phyloP scores from a whole-genome alignment of 1,140 invertebrate genomes.

The Steinernema feltiae region DNA sequence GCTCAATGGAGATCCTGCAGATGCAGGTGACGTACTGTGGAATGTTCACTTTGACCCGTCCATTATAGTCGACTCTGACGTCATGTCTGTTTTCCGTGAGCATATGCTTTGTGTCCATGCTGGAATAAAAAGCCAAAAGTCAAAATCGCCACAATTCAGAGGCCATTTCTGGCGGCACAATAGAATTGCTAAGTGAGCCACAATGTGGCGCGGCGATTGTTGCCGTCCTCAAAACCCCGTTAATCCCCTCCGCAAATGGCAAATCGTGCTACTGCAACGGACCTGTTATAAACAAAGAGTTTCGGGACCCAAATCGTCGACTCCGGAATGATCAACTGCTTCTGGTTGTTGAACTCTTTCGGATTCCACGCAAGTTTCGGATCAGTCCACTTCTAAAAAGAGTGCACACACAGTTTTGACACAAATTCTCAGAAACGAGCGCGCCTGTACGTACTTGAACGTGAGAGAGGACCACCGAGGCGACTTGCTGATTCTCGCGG shows the following conservation, averaged over 20 bases:
- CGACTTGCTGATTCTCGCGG: constrained; percentile 47
- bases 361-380: constrained; percentile 42
- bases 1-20: constrained; percentile 45
- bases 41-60: constrained; percentile 46
- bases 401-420: neutral
- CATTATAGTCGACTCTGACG: constrained; percentile 36
- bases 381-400: constrained; percentile 34
- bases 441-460: constrained; percentile 26
- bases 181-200: neutral
- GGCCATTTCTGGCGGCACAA: neutral
- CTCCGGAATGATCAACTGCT: constrained; percentile 41
- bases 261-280: no score
- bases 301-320: constrained; percentile 46
- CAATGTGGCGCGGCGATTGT: no score
- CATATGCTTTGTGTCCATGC: constrained; percentile 47
- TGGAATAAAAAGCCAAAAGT: constrained; percentile 15
- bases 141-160: constrained; percentile 4
- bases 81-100: constrained; percentile 38
- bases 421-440: neutral
- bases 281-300: constrained; percentile 49
- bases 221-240: no score
- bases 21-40: constrained; percentile 48
- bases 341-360: constrained; percentile 35
- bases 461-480: constrained; percentile 46
- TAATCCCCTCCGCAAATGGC: no score